Conservation (phyloP, 2,797 vertebrate species). For the Clamator glandarius region DNA sequence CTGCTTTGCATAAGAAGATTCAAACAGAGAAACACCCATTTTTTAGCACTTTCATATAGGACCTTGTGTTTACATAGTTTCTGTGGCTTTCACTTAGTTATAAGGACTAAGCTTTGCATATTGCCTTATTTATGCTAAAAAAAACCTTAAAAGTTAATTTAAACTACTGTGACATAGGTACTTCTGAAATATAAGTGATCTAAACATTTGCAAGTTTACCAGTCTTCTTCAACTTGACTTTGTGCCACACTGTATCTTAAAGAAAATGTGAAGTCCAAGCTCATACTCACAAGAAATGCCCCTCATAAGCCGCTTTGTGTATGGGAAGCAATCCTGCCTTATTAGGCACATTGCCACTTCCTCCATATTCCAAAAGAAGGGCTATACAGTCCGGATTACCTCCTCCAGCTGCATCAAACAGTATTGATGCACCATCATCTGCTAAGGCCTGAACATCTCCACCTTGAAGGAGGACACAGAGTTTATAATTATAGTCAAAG, state of each 20-base stretch:
- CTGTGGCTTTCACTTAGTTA: not conserved
- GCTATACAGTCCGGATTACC: slow-evolving; percentile 86
- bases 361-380: slow-evolving; percentile 85
- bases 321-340: slow-evolving; percentile 85
- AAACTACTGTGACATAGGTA: not conserved
- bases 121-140: not conserved
- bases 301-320: slow-evolving; percentile 87
- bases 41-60: not conserved
- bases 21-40: not conserved
- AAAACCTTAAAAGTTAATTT: not conserved
- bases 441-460: slow-evolving; percentile 84
- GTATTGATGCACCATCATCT: slow-evolving; percentile 81
- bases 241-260: not conserved
- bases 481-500: not conserved
- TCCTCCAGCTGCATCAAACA: slow-evolving; percentile 87
- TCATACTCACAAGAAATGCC: slow-evolving; percentile 86
- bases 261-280: not conserved
- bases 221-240: not conserved
- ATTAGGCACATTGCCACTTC: slow-evolving; percentile 84
- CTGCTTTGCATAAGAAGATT: not conserved
- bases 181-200: not conserved
- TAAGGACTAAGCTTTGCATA: not conserved
- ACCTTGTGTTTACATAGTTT: not conserved
- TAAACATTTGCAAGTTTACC: not conserved
- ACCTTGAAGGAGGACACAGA: slow-evolving; percentile 72